phyloP scores from a whole-genome alignment of 2,888 invertebrate genomes.

The Sclerodermus sp. region DNA sequence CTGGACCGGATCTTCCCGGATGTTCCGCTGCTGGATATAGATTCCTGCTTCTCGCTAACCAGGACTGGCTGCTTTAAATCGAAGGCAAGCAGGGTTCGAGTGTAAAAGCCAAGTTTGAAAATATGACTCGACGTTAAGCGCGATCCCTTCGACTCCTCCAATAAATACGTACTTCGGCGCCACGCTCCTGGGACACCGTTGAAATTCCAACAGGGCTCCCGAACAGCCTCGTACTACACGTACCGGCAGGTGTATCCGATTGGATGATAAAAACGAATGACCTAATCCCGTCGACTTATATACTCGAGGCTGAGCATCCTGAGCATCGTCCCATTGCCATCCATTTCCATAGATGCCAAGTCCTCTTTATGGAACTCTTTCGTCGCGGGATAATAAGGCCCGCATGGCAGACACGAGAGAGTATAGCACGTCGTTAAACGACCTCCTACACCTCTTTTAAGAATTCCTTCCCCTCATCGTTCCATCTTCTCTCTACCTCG shows the following conservation, averaged over 20 bases:
- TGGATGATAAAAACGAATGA: constrained; percentile 26
- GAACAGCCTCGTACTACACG: too few species aligned
- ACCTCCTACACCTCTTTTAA: constrained; percentile 20
- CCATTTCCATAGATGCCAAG: constrained; percentile 12
- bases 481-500: neutral
- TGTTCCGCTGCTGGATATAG: too few species aligned
- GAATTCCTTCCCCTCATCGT: constrained; percentile 14
- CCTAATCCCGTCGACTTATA: constrained; percentile 16
- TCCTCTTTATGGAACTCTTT: constrained; percentile 13
- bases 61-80: too few species aligned
- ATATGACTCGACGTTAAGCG: constrained; percentile 14
- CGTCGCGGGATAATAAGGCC: constrained; percentile 25
- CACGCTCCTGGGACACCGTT: too few species aligned
- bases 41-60: too few species aligned
- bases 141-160: neutral
- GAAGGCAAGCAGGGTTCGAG: neutral
- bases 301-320: constrained; percentile 3
- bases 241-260: constrained; percentile 21
- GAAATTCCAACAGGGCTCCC: too few species aligned
- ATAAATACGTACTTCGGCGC: neutral
- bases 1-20: too few species aligned
- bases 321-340: constrained; percentile 6
- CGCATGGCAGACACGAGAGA: constrained; percentile 24
- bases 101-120: constrained; percentile 8
- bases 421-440: constrained; percentile 27